A percentile compares a stretch with the other conserved stretches of the same genome.
Conservation (phyloP, 2,888 invertebrate species). For the Trimorus sp. region DNA sequence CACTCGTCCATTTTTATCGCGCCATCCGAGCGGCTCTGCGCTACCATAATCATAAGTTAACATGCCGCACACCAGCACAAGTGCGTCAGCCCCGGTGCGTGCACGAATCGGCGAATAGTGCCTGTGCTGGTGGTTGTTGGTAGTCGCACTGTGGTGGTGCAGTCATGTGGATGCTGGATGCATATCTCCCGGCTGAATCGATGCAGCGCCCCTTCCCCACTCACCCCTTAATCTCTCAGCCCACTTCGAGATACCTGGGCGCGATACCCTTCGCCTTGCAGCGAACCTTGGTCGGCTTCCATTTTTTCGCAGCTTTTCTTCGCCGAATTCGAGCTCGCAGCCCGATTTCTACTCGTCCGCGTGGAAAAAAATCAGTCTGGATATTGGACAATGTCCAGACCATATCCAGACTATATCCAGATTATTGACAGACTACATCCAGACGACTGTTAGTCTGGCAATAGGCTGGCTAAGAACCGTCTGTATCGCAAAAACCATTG, state of each 20-base stretch:
- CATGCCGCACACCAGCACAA: background rate
- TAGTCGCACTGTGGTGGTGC: constrained; percentile 40
- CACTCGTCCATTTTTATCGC: too few relatives aligned
- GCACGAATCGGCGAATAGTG: constrained; percentile 33
- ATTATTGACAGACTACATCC: too few relatives aligned
- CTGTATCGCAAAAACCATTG: too few relatives aligned
- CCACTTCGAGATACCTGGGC: constrained; percentile 58
- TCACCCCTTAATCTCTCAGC: constrained; percentile 65
- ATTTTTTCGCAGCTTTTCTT: constrained; percentile 41
- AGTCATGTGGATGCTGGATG: constrained; percentile 71
- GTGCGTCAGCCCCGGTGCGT: constrained; percentile 11
- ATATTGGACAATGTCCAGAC: too few relatives aligned
- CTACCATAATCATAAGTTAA: background rate
- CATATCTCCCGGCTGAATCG: constrained; percentile 79
- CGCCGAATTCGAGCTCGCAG: constrained; percentile 45
- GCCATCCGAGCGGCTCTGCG: too few relatives aligned
- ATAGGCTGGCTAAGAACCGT: too few relatives aligned
- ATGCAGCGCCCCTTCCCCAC: constrained; percentile 74
- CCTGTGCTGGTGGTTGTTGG: constrained; percentile 42
- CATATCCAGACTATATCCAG: too few relatives aligned
- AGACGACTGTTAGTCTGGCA: too few relatives aligned
- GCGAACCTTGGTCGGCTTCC: constrained; percentile 41
- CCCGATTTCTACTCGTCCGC: too few relatives aligned
- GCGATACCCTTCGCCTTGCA: constrained; percentile 46
- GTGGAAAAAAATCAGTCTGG: too few relatives aligned